Evolutionary conservation across 2,797 vertebrate genomes (phyloP).

Genomic region (Lateolabrax maculatus): DNA sequence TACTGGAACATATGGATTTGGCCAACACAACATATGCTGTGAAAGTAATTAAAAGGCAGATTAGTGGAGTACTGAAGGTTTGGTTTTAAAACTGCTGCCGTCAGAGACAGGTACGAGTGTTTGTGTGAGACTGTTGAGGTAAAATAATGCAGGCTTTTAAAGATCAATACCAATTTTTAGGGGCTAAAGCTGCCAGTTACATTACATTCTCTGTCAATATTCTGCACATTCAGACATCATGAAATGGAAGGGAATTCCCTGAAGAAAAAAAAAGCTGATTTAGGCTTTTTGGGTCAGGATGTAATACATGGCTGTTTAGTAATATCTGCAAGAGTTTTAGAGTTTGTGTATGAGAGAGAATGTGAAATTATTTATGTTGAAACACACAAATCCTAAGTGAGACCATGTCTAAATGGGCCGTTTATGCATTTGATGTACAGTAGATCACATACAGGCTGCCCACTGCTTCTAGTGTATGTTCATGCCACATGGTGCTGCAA

Average conservation of each 20-base stretch:
- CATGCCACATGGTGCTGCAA: constrained; percentile 2
- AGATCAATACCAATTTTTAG: constrained; percentile 8
- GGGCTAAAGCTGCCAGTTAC: too few relatives aligned
- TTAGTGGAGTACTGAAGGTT: constrained; percentile 19
- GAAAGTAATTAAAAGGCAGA: constrained; percentile 26
- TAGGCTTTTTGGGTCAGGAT: neutral
- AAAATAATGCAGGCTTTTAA: constrained; percentile 4
- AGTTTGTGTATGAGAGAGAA: too few relatives aligned
- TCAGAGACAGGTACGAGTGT: constrained; percentile 8
- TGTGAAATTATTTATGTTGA: too few relatives aligned
- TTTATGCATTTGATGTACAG: neutral
- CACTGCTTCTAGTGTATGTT: too few relatives aligned
- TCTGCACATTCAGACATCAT: neutral
- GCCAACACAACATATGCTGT: constrained; percentile 14
- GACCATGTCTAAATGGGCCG: too few relatives aligned
- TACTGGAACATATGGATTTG: constrained; percentile 12
- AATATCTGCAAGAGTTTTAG: neutral
- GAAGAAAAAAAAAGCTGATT: neutral
- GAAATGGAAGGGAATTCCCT: too few relatives aligned
- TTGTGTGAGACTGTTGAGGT: neutral
- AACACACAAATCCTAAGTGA: too few relatives aligned
- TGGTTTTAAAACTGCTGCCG: constrained; percentile 18
- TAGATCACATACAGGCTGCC: too few relatives aligned
- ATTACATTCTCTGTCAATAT: neutral
- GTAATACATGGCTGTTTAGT: neutral